Base-by-base conservation (phyloP, 1,140 invertebrate species). In the Telenomus remus region DNA sequence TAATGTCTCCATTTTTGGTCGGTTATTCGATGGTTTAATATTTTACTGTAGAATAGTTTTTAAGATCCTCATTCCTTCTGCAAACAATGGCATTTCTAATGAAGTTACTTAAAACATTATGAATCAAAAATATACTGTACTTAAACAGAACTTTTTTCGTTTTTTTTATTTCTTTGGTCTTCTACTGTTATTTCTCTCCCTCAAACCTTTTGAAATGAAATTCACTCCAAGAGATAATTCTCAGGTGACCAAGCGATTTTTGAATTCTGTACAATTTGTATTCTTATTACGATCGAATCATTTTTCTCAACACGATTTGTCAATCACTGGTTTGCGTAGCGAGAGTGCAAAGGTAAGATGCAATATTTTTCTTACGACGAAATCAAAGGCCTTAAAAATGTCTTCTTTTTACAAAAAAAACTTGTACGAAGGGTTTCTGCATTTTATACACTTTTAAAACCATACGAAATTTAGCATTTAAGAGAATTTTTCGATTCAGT, bases 121-220 rank as follows among this genome's bases (percentile, higher is more conserved):
- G 2, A 39, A 66, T 61, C 50, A 44, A 66, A 74, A 56, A 27
- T 33, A 27, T n/a, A n/a, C n/a, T n/a, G 53, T 73, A 73, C 56
- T 66, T 73, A 66, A 61, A 60, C n/a, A n/a, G n/a, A 7, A 12
- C 57, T 69, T 65, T 6, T 64, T 75, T 64, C 69, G 56, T 50
- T 71, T 50, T 65, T 78, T 51, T 42, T 43, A 65, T 11, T 9
- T 39, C 0, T 34, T n/a, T n/a, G 43, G 3, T 59, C 43, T 1
- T 63, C 50, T 72, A 11, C 44, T 54, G 47, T 63, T 66, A 61
- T 59, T 46, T 39, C 14, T n/a, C n/a, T n/a, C n/a, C n/a, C n/a
- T n/a, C 47, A 60, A 79, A 80, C 76, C 79, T 80, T 80, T 80
- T 80, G 74, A 80, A 80, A 80, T 80, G 79, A 80, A 80, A 76